Conservation (phyloP, 37 sponge, comb jelly and placozoan species). For the Dysidea cf. avara region DNA sequence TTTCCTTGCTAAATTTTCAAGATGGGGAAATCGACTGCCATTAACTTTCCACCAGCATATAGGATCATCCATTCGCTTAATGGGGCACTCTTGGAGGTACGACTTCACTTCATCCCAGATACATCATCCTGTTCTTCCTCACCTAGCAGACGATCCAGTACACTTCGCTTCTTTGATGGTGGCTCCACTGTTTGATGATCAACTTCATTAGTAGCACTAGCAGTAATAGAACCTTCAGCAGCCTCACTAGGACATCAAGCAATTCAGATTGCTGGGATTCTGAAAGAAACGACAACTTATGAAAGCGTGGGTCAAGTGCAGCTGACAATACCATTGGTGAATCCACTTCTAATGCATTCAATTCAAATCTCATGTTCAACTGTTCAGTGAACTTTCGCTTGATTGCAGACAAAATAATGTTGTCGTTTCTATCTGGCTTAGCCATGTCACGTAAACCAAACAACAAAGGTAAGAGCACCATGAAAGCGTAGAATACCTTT, state of each 20-base stretch:
- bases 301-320: conserved; percentile 17
- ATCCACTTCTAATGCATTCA: background rate
- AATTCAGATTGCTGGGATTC: background rate
- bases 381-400: conserved; percentile 1
- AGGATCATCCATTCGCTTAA: too few relatives aligned
- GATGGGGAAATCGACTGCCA: background rate
- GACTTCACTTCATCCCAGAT: too few relatives aligned
- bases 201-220: too few relatives aligned
- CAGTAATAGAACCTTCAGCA: background rate
- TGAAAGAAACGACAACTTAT: background rate
- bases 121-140: background rate
- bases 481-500: background rate
- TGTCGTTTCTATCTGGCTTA: background rate
- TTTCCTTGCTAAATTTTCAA: background rate
- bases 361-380: background rate
- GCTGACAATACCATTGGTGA: background rate
- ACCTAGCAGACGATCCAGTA: conserved; percentile 8
- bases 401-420: background rate
- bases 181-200: background rate
- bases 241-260: background rate
- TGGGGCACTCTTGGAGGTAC: too few relatives aligned
- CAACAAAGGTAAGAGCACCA: conserved; percentile 2
- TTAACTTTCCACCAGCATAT: background rate
- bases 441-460: conserved; percentile 1
- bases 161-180: background rate